Evolutionary conservation across 2,888 invertebrate genomes (phyloP), one percentile per base, ranked within the genome.

Genomic region (Cephus sareptanus): DNA sequence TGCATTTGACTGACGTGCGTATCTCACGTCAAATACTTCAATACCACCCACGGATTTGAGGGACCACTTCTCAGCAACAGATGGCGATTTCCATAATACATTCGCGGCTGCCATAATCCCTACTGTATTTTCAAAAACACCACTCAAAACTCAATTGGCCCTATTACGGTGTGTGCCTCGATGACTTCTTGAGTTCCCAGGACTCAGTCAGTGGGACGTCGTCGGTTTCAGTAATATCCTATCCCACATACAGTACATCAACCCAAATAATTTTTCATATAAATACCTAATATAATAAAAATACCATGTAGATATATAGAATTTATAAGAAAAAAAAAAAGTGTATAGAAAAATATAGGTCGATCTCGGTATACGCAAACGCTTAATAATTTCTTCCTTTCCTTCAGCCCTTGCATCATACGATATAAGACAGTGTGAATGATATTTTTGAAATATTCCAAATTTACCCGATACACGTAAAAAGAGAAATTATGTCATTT

Each of bases 21-120:
- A 79, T 74, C 30, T 77, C 79, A 73, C 76, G 74, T 79, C 79
- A 76, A 79, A 79, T 79, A 79, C 79, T 79, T 69, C 77, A 76
- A 76, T 79, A 40, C 79, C 69, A 73, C 76, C 79, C 76, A 76
- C 75, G 76, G 78, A 40, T 76, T 56, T 56, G 56, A 56, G 56
- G 73, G 69, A 77, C 35, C 69, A 56, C 69, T 73, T 13, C n/a
- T 30, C 76, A 73, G 79, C 79, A 79, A 79, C 79, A 79, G 79
- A 79, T 79, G 79, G 76, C 79, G 79, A 79, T 76, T 73, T 78
- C 30, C 73, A 23, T 56, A 56, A 56, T 56, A 56, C 23, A 56
- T 56, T 56, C 56, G 56, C 56, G 56, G 56, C 56, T 56, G 23
- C 56, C 56, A 56, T 56, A 56, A 56, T 56, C 56, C 56, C 23